Evolutionary conservation across 2,113 vertebrate species (phyloP), one percentile per base, ranked within the genome.

Genomic region (Eleginops maclovinus): DNA sequence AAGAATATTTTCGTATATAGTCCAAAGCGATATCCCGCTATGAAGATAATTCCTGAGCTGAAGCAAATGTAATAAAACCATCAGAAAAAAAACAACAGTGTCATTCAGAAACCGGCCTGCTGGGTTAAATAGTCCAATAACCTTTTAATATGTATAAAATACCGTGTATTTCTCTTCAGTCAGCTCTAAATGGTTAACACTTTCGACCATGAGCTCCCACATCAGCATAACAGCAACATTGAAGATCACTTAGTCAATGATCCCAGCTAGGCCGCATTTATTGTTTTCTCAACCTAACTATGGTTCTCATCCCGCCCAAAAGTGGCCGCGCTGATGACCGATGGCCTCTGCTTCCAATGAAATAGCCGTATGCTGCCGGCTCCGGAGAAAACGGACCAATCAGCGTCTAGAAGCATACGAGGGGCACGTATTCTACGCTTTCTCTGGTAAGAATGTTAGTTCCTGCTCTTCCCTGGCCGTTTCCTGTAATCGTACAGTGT

Each of bases 401-500:
- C 67, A 70, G 0, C 21, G 28, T 4, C 28, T 16, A 58, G 60
- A 41, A 63, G 49, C 67, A 9, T 54, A 64, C 46, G 43, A 84
- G 83, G 85, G 88, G 86, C 73, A 88, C 71, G 82, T 86, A 82
- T 86, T 85, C 84, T 88, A 86, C 83, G 87, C 77, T 81, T 66
- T 83, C 87, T 86, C 85, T 90, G 77, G 91, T 88, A 89, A 89
- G 92, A 92, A 94, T 71, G 94, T 93, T 94, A 95, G 94, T 95
- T 95, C 94, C 94, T 95, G 94, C 94, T 94, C 92, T 91, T 87
- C 89, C 87, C 93, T 93, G 93, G 93, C 92, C 93, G 95, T 95
- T 95, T 95, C 95, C 95, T 95, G 95, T 94, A 93, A 93, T 91
- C 94, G 93, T 91, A 93, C 93, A 92, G 94, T 95, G 94, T 95